phyloP scores from a whole-genome alignment of 1,140 invertebrate genomes.

The Akabosia matsudoensis region DNA sequence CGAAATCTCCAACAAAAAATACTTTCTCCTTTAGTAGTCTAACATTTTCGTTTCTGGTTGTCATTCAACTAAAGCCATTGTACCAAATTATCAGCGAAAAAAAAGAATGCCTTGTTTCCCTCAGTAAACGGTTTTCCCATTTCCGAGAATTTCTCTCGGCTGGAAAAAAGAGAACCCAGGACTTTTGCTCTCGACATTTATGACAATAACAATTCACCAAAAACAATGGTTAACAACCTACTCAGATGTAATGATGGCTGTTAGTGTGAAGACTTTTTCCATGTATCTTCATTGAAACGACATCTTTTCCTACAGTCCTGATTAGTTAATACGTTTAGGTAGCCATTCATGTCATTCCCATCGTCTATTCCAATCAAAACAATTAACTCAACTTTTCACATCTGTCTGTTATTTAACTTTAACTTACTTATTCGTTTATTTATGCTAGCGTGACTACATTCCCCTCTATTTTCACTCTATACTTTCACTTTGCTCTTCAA shows the following conservation, averaged over 20 bases:
- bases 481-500: background rate
- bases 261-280: background rate
- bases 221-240: no score
- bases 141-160: background rate
- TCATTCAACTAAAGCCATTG: no score
- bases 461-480: no score
- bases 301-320: background rate
- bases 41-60: no score
- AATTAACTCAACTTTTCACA: background rate
- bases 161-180: background rate
- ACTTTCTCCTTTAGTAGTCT: no score
- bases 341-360: slow-evolving; percentile 9
- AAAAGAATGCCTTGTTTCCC: no score
- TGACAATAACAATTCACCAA: slow-evolving; percentile 2
- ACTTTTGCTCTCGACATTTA: background rate
- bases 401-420: background rate
- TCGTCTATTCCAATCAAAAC: slow-evolving; percentile 22
- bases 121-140: no score
- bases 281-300: background rate
- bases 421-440: no score
- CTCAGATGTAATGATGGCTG: background rate
- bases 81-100: no score
- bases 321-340: background rate
- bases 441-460: no score
- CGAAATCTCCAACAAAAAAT: no score